These are phyloP conservation scores for Xenops minutus DNA, from an alignment of 2,797 vertebrate genomes.

Conservation along the genomic window DNA sequence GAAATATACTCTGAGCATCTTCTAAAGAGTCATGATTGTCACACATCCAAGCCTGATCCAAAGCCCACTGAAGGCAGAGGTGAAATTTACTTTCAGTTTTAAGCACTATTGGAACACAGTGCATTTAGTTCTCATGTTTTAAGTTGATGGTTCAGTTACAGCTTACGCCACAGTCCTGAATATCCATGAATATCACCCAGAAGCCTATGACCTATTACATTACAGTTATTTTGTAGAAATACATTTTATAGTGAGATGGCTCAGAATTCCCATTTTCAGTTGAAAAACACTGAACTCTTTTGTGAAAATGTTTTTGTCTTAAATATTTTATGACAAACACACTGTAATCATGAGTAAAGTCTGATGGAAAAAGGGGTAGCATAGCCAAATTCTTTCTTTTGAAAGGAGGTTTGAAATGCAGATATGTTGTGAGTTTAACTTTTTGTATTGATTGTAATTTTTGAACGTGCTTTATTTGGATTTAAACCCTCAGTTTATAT, in stretches of 20 bases:
- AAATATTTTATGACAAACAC: neutral
- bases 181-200: neutral
- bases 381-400: neutral
- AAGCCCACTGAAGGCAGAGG: neutral
- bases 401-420: neutral
- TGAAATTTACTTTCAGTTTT: neutral
- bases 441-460: neutral
- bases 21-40: neutral
- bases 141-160: neutral
- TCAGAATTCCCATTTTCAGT: neutral
- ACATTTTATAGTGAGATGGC: neutral
- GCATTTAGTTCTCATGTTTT: neutral
- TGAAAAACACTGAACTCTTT: neutral
- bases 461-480: neutral
- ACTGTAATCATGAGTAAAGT: neutral
- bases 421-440: rapidly evolving
- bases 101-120: neutral
- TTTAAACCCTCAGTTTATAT: neutral
- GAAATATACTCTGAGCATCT: rapidly evolving
- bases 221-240: neutral
- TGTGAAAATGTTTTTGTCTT: neutral
- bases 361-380: neutral
- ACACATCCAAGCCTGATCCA: neutral
- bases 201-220: neutral
- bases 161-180: neutral